These are phyloP conservation scores for Cochlearius cochlearius DNA, from an alignment of 2,113 vertebrate genomes.

Conservation along the genomic window DNA sequence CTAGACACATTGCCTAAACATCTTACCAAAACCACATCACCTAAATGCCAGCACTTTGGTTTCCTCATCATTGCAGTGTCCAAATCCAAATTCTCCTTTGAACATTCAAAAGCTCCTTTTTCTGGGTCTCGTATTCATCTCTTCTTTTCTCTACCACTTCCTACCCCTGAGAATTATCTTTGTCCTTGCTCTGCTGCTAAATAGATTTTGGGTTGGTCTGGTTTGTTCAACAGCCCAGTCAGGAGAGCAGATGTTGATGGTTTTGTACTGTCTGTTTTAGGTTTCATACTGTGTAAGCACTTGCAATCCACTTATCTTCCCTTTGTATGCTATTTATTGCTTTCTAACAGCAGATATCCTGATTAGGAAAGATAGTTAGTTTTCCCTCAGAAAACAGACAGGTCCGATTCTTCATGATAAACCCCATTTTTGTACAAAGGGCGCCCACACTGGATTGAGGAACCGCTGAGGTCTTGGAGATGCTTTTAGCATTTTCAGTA, in stretches of 20 bases:
- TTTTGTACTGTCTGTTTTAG: neutral
- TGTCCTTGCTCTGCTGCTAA: neutral
- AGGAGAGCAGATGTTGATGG: neutral
- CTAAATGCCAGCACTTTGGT: neutral
- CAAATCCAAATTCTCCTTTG: neutral
- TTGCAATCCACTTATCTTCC: neutral
- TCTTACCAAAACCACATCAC: neutral
- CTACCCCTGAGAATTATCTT: neutral
- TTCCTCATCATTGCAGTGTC: neutral
- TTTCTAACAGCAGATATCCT: neutral
- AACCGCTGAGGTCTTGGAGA: neutral
- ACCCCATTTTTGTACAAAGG: neutral
- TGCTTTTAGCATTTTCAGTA: neutral
- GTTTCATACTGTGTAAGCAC: neutral
- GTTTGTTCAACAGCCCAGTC: neutral
- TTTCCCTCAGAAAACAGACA: neutral
- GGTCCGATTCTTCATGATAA: neutral
- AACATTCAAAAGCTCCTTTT: neutral
- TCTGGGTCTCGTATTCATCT: neutral
- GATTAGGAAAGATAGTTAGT: neutral
- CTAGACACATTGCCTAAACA: neutral
- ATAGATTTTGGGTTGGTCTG: neutral
- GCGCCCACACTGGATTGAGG: neutral
- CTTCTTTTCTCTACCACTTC: neutral
- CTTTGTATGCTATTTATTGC: neutral